A percentile compares a stretch with the other conserved stretches of the same genome.
Conservation (phyloP, 2,888 invertebrate species). For the Agrilus cyanescens region DNA sequence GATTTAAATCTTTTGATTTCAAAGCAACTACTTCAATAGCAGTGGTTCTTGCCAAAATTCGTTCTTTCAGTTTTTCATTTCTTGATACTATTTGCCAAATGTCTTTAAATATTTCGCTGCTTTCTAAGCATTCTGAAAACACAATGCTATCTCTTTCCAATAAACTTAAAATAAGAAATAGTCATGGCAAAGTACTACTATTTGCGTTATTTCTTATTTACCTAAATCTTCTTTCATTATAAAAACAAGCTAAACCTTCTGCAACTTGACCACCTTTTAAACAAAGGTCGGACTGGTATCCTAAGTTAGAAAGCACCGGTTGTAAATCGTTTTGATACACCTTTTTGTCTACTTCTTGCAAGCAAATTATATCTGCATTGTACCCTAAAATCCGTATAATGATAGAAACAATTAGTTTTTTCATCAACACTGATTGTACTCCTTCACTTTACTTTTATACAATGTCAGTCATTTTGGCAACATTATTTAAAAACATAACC, state of each 20-base stretch:
- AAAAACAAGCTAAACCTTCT: conserved; percentile 78
- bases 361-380: conserved; percentile 77
- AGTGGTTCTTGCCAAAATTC: conserved; percentile 55
- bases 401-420: too few relatives aligned
- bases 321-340: conserved; percentile 57
- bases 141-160: conserved; percentile 43
- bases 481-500: too few relatives aligned
- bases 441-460: too few relatives aligned
- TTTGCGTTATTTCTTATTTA: conserved; percentile 24
- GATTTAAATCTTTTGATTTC: conserved; percentile 43
- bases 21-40: conserved; percentile 50
- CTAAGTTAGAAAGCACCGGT: conserved; percentile 44
- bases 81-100: conserved; percentile 49
- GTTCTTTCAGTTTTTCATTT: conserved; percentile 44
- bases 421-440: too few relatives aligned
- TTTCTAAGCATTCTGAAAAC: conserved; percentile 47
- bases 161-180: conserved; percentile 30
- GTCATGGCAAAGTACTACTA: conserved; percentile 4
- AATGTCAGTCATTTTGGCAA: too few relatives aligned
- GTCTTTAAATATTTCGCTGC: conserved; percentile 39
- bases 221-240: conserved; percentile 55
- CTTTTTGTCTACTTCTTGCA: conserved; percentile 86
- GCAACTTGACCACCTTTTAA: conserved; percentile 60
- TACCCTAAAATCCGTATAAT: conserved; percentile 50
- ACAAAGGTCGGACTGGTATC: conserved; percentile 49